Conservation (phyloP, 2,113 vertebrate genomes). For the Pungitius pungitius region DNA sequence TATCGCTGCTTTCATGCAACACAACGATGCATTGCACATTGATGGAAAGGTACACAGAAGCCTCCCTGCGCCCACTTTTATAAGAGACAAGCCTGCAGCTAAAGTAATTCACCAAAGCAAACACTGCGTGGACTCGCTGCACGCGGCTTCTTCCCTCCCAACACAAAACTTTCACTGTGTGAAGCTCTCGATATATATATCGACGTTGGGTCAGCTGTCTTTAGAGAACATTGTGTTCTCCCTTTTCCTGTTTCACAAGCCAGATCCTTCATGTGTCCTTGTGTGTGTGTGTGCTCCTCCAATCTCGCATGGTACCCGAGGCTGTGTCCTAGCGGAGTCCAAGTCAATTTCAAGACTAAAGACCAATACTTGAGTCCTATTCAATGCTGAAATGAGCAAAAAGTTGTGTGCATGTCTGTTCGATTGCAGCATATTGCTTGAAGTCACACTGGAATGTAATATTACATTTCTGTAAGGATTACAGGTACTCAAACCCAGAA, state of each 20-base stretch:
- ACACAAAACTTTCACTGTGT: neutral
- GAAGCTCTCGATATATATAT: neutral
- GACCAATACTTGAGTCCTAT: conserved; percentile 10
- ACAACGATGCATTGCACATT: neutral
- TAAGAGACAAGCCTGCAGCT: neutral
- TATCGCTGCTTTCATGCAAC: neutral
- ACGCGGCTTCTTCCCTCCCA: neutral
- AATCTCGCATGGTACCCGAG: conserved; percentile 1
- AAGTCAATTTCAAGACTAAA: conserved; percentile 35
- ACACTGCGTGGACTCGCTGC: neutral
- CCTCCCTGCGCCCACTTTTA: neutral
- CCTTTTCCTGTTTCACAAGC: conserved; percentile 14
- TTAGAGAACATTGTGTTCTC: neutral
- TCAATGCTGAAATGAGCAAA: conserved; percentile 14
- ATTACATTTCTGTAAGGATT: neutral
- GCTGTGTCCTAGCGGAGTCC: conserved; percentile 6
- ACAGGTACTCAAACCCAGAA: no score
- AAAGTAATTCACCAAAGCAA: neutral
- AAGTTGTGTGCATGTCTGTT: neutral
- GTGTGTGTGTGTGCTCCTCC: conserved; percentile 3
- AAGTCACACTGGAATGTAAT: conserved; percentile 1
- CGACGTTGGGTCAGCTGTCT: neutral
- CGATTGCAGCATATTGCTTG: neutral
- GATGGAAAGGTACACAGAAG: no score
- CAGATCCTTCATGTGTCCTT: conserved; percentile 5